Percentiles rank a stretch among this genome's conserved stretches.
phyloP scores from a whole-genome alignment of 2,888 invertebrate genomes.

The Macaria notata region DNA sequence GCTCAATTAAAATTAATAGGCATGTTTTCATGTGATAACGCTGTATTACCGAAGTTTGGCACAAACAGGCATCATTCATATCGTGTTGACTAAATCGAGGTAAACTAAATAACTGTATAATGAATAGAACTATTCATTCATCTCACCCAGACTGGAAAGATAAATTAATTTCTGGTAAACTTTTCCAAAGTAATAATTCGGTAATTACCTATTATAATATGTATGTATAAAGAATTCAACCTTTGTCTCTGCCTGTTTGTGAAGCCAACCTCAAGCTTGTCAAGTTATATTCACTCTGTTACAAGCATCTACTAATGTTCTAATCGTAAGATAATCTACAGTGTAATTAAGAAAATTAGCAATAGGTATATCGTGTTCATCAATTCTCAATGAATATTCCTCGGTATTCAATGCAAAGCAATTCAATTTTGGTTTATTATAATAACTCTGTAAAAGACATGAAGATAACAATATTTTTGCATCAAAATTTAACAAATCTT shows the following conservation, averaged over 20 bases:
- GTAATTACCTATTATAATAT: no score
- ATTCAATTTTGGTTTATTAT: slow-evolving; percentile 24
- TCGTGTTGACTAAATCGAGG: no score
- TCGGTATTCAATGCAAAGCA: slow-evolving; percentile 15
- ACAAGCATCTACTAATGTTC: slow-evolving; percentile 16
- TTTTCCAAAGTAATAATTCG: no score
- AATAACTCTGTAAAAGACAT: slow-evolving; percentile 37
- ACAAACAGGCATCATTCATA: no score
- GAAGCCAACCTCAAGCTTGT: slow-evolving; percentile 3
- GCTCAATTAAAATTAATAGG: slow-evolving; percentile 66
- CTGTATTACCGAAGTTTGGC: slow-evolving; percentile 4
- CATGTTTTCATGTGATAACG: slow-evolving; percentile 36
- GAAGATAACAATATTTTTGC: slow-evolving; percentile 69
- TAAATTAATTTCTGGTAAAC: no score
- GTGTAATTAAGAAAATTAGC: slow-evolving; percentile 18
- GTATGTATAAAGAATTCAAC: neutral
- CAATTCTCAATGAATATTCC: neutral
- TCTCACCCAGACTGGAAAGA: no score
- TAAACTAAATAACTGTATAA: no score
- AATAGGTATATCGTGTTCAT: slow-evolving; percentile 17
- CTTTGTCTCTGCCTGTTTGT: neutral
- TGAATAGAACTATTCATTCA: no score
- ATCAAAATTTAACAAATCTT: slow-evolving; percentile 66
- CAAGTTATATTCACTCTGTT: slow-evolving; percentile 10
- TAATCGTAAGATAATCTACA: slow-evolving; percentile 9